phyloP scores from a whole-genome alignment of 2,797 vertebrate species.

The Synaphobranchus kaupii region DNA sequence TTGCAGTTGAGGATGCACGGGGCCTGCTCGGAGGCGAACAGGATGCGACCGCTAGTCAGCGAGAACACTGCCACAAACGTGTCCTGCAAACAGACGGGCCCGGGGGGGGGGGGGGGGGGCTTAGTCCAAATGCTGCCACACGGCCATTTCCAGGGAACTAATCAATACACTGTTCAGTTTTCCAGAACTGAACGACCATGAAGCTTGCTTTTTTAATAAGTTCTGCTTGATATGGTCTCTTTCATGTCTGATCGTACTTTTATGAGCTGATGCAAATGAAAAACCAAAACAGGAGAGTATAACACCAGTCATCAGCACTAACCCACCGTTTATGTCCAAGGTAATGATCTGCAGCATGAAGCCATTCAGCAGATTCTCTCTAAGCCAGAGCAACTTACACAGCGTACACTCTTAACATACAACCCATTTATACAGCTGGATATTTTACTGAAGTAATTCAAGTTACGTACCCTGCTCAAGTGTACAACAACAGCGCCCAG shows the following conservation, averaged over 20 bases:
- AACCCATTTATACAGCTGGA: background rate
- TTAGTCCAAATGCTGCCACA: background rate
- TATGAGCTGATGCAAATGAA: background rate
- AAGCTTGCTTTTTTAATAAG: background rate
- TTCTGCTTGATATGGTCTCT: no score
- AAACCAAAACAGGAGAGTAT: background rate
- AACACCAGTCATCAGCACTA: background rate
- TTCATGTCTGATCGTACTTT: no score
- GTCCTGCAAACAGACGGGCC: conserved; percentile 67
- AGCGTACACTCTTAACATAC: background rate
- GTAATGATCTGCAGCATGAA: background rate
- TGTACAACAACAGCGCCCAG: background rate
- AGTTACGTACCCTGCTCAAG: background rate
- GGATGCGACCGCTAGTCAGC: conserved; percentile 78
- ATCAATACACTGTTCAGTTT: background rate
- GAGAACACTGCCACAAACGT: conserved; percentile 86
- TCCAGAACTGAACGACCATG: background rate
- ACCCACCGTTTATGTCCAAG: background rate
- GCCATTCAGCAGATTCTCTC: background rate
- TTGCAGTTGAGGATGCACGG: conserved; percentile 80
- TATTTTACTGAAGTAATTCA: background rate
- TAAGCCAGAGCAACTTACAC: no score
- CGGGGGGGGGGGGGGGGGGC: background rate
- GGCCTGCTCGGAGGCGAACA: conserved; percentile 85
- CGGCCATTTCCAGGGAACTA: background rate